These are phyloP conservation scores for Aplochiton taeniatus DNA, from an alignment of 2,797 vertebrate genomes.

Conservation along the genomic window DNA sequence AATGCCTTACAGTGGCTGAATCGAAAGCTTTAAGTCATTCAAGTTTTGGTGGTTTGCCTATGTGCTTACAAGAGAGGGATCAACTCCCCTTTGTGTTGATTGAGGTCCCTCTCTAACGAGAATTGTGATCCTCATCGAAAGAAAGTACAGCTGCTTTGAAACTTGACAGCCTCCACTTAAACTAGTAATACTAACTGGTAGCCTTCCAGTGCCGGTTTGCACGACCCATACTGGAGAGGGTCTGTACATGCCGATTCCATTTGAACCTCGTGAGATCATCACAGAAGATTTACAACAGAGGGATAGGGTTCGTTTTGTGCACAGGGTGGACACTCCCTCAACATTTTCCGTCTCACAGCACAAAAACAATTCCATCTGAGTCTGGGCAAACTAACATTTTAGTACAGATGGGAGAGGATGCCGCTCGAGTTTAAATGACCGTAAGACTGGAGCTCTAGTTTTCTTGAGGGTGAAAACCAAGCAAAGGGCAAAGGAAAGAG, in stretches of 20 bases:
- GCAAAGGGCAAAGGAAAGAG: conserved; percentile 69
- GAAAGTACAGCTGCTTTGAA: conserved; percentile 80
- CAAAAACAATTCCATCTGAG: conserved; percentile 39
- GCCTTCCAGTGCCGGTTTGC: conserved; percentile 50
- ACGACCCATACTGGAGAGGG: conserved; percentile 35
- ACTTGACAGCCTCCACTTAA: conserved; percentile 64
- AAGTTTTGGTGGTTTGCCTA: conserved; percentile 68
- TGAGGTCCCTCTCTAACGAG: conserved; percentile 46
- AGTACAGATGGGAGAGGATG: conserved; percentile 35
- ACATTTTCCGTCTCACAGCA: conserved; percentile 54
- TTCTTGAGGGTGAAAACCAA: conserved; percentile 72
- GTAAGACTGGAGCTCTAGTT: conserved; percentile 71
- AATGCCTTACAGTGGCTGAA: conserved; percentile 43
- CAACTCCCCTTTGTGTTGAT: conserved; percentile 43
- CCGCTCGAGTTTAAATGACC: conserved; percentile 36
- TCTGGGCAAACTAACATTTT: conserved; percentile 34
- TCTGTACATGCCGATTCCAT: conserved; percentile 33
- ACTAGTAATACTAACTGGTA: conserved; percentile 41
- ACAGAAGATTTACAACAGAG: conserved; percentile 35
- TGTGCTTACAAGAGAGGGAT: conserved; percentile 64
- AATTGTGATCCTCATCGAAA: conserved; percentile 50
- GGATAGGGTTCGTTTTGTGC: conserved; percentile 39
- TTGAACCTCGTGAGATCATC: conserved; percentile 20
- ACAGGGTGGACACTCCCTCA: conserved; percentile 20
- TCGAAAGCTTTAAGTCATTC: conserved; percentile 64